Evolutionary conservation across 2,797 vertebrate genomes (phyloP).

Genomic region (Coilia nasus): DNA sequence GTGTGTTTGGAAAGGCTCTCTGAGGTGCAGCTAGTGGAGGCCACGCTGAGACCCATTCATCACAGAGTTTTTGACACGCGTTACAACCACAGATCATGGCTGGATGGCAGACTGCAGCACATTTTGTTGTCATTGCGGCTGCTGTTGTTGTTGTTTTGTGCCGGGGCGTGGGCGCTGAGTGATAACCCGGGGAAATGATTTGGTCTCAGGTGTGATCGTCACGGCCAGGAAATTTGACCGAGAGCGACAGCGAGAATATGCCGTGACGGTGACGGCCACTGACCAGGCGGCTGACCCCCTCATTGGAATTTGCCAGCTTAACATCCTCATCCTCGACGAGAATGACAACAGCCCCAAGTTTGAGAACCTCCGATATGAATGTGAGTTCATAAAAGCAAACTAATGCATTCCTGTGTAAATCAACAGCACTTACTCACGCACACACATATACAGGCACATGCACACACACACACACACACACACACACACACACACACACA

Average conservation of each 20-base stretch:
- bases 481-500: too few species aligned
- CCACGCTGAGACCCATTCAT: too few species aligned
- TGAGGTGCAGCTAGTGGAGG: too few species aligned
- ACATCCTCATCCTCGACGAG: slow-evolving; percentile 86
- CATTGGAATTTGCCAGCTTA: slow-evolving; percentile 89
- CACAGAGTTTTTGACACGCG: too few species aligned
- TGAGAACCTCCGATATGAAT: slow-evolving; percentile 89
- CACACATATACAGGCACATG: not conserved
- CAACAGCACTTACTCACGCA: not conserved
- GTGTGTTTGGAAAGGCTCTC: too few species aligned
- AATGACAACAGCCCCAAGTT: slow-evolving; percentile 92
- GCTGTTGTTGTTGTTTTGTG: not conserved
- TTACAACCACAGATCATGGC: too few species aligned
- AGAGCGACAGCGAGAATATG: slow-evolving; percentile 86
- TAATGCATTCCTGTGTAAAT: not conserved
- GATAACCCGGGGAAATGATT: not conserved
- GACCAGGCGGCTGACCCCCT: slow-evolving; percentile 86
- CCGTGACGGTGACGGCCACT: slow-evolving; percentile 86
- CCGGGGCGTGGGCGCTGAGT: not conserved
- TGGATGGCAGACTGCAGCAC: not conserved
- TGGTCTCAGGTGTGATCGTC: slow-evolving; percentile 78
- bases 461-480: too few species aligned
- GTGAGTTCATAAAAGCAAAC: slow-evolving; percentile 70
- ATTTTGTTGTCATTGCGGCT: not conserved
- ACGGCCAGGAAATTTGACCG: slow-evolving; percentile 87